Percentiles rank a stretch among this genome's conserved stretches.
phyloP scores from a whole-genome alignment of 1,140 invertebrate species.

The Paracyclopina nana region DNA sequence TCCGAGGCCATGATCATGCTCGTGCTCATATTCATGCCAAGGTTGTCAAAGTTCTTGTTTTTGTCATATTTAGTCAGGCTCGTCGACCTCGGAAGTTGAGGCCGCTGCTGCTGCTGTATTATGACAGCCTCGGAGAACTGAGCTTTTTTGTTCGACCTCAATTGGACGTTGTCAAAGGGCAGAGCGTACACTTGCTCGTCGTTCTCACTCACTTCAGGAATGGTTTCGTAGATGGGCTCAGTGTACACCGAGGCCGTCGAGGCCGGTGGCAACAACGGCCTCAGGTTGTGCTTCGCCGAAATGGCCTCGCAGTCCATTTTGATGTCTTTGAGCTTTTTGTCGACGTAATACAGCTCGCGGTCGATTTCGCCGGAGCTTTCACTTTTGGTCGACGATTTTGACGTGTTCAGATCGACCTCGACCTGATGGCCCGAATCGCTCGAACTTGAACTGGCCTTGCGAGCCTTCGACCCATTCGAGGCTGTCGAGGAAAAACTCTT shows the following conservation, averaged over 20 bases:
- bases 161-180: too few species aligned
- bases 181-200: conserved; percentile 40
- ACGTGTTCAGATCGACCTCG: neutral
- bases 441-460: neutral
- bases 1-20: conserved; percentile 1
- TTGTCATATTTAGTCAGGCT: conserved; percentile 8
- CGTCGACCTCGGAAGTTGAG: neutral
- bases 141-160: conserved; percentile 19
- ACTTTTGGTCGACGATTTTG: neutral
- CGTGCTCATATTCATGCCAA: neutral
- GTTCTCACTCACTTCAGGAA: conserved; percentile 38
- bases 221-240: conserved; percentile 47
- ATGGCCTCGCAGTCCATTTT: conserved; percentile 31
- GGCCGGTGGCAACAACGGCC: conserved; percentile 16
- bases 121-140: neutral
- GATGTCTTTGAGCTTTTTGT: conserved; percentile 35
- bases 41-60: neutral
- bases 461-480: conserved; percentile 1
- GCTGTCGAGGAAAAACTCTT: neutral
- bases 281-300: conserved; percentile 21
- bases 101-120: neutral
- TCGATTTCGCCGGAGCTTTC: conserved; percentile 26
- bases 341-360: conserved; percentile 30
- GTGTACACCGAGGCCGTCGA: conserved; percentile 17
- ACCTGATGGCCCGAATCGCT: neutral